Conservation (phyloP, 2,797 vertebrate species). For the Phrynocephalus forsythii region DNA sequence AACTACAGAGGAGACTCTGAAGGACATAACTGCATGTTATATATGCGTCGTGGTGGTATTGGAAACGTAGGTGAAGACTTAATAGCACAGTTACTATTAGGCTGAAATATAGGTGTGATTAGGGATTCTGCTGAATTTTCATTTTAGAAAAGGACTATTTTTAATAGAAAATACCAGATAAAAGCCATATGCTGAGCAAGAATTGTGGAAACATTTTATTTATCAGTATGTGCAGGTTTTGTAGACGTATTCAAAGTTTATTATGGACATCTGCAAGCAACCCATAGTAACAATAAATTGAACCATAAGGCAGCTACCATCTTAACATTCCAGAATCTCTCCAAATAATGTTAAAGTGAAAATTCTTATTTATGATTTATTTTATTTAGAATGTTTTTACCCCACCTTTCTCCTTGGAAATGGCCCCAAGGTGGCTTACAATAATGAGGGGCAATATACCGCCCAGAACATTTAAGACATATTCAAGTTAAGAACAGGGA, state of each 20-base stretch:
- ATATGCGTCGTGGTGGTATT: constrained; percentile 67
- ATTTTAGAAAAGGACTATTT: constrained; percentile 72
- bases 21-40: constrained; percentile 70
- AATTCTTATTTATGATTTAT: background rate
- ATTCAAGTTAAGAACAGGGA: no score
- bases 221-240: constrained; percentile 57
- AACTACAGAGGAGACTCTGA: constrained; percentile 50
- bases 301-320: constrained; percentile 42
- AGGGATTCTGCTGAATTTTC: constrained; percentile 76
- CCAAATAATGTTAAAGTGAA: background rate
- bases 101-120: constrained; percentile 79
- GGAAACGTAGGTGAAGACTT: constrained; percentile 67
- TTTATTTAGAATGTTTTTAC: no score
- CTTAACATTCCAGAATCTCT: constrained; percentile 10
- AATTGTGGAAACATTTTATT: constrained; percentile 59
- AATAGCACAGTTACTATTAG: constrained; percentile 65
- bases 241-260: constrained; percentile 50
- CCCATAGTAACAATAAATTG: constrained; percentile 58
- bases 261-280: constrained; percentile 57
- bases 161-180: constrained; percentile 56
- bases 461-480: no score
- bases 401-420: no score
- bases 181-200: constrained; percentile 58
- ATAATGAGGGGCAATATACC: no score
- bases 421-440: no score